Conservation (phyloP, 2,888 invertebrate species). For the Nomada fucata region DNA sequence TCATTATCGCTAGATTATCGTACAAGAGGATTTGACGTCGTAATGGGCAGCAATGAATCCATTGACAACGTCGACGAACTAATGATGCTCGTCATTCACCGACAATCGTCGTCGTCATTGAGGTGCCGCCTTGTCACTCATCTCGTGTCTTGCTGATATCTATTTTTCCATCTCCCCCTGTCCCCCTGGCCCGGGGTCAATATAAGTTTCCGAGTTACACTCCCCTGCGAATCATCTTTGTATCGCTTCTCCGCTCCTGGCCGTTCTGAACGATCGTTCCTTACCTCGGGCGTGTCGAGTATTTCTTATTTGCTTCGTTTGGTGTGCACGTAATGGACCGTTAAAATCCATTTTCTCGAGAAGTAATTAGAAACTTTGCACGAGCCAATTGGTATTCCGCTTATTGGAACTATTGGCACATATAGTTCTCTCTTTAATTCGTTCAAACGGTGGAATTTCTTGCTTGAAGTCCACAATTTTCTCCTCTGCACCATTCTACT, state of each 20-base stretch:
- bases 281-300: neutral
- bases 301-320: neutral
- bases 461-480: no score
- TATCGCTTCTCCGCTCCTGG: neutral
- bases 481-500: no score
- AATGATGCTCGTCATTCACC: slow-evolving; percentile 78
- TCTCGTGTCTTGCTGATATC: slow-evolving; percentile 24
- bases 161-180: slow-evolving; percentile 6
- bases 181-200: neutral
- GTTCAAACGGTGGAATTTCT: no score
- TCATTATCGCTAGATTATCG: slow-evolving; percentile 82
- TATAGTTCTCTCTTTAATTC: no score
- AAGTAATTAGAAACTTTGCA: no score
- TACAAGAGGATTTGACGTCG: slow-evolving; percentile 78
- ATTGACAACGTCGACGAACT: slow-evolving; percentile 79
- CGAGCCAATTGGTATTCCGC: no score
- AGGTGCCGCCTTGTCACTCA: slow-evolving; percentile 41
- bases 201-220: slow-evolving; percentile 8
- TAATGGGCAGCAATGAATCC: slow-evolving; percentile 79
- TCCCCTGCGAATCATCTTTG: slow-evolving; percentile 5
- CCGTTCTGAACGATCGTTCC: neutral
- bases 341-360: no score
- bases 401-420: no score
- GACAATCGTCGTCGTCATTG: slow-evolving; percentile 69
- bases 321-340: no score